phyloP scores from a whole-genome alignment of 2,797 vertebrate genomes.

The Ceryle rudis region DNA sequence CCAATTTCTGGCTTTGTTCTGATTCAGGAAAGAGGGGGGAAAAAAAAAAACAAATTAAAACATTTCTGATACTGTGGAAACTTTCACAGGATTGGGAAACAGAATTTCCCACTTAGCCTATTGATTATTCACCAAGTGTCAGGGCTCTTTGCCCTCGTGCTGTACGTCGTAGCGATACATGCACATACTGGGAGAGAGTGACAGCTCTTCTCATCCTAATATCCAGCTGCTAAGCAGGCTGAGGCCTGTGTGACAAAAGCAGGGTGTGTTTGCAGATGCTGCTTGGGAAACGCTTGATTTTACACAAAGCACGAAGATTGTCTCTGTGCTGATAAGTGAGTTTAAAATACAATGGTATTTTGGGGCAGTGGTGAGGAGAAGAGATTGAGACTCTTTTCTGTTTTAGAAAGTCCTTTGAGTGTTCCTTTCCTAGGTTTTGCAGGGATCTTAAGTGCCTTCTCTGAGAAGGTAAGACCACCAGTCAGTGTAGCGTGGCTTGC shows the following conservation, averaged over 20 bases:
- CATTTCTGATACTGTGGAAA: neutral
- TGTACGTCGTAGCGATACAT: neutral
- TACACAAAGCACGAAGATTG: neutral
- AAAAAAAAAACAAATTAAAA: neutral
- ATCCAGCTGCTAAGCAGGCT: neutral
- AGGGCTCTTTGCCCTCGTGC: neutral
- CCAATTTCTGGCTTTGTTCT: neutral
- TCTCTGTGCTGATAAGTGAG: neutral
- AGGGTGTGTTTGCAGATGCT: neutral
- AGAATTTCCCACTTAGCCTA: neutral
- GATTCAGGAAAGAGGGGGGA: neutral
- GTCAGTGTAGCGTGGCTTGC: neutral
- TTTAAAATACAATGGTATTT: neutral
- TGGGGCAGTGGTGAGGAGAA: neutral
- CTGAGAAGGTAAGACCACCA: neutral
- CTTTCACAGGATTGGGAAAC: neutral
- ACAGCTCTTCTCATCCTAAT: neutral
- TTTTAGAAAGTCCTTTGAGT: neutral
- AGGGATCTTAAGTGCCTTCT: neutral
- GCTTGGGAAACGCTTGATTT: neutral
- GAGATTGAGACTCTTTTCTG: neutral
- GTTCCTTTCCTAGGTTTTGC: neutral
- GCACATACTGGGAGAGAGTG: neutral
- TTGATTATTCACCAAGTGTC: neutral
- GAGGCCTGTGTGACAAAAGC: neutral